Percentiles rank a stretch among this genome's conserved stretches.
Evolutionary conservation across 2,888 invertebrate genomes (phyloP).

Genomic region (Sepiola atlantica): DNA sequence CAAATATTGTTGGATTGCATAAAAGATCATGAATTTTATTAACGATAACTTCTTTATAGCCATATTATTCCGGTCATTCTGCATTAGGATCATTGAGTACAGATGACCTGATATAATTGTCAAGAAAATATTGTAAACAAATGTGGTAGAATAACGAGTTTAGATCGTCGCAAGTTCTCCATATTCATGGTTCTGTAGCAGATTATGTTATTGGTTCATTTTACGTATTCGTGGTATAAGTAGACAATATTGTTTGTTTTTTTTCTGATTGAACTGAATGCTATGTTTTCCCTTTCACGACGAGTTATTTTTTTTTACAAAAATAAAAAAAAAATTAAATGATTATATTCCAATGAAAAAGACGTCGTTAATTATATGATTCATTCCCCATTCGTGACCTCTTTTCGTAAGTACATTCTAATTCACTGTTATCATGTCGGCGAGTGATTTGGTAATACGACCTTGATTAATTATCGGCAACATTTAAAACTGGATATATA

Average conservation of each 20-base stretch:
- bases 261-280: not conserved
- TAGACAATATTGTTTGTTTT: no score
- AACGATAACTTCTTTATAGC: no score
- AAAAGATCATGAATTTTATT: no score
- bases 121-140: not conserved
- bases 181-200: not conserved
- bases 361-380: not conserved
- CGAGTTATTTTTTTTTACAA: not conserved
- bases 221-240: not conserved
- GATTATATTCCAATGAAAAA: not conserved
- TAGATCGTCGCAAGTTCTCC: not conserved
- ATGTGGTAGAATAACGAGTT: not conserved
- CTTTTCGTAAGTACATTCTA: not conserved
- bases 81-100: not conserved
- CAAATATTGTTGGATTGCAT: no score
- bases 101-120: rapidly evolving
- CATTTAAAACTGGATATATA: not conserved
- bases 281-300: not conserved
- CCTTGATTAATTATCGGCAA: not conserved
- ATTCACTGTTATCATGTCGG: not conserved
- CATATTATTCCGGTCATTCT: no score
- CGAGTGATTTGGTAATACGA: not conserved
- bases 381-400: not conserved
- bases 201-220: not conserved
- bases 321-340: not conserved